Evolutionary conservation across 2,113 vertebrate genomes (phyloP).

Genomic region (Hyperopisus bebe): DNA sequence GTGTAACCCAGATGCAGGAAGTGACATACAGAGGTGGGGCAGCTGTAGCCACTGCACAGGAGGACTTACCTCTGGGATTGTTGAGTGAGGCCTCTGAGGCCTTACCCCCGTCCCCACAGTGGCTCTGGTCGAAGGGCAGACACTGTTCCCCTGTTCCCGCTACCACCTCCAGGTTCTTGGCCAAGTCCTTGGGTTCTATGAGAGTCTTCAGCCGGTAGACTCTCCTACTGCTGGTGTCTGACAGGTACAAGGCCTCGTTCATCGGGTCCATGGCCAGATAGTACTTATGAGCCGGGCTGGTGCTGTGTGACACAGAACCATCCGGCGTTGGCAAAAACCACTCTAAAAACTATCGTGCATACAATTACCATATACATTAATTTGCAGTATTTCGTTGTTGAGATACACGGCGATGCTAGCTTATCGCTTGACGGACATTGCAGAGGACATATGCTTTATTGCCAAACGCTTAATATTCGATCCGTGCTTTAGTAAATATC

Average conservation of each 20-base stretch:
- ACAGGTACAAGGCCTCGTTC: conserved; percentile 86
- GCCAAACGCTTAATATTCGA: neutral
- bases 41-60: neutral
- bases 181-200: conserved; percentile 80
- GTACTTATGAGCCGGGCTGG: conserved; percentile 94
- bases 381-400: neutral
- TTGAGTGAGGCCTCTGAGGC: conserved; percentile 86
- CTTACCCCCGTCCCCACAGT: conserved; percentile 89
- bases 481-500: neutral
- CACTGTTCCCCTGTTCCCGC: conserved; percentile 95
- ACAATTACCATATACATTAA: neutral
- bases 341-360: neutral
- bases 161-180: conserved; percentile 88
- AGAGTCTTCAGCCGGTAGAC: conserved; percentile 87
- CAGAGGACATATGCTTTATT: neutral
- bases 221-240: conserved; percentile 89
- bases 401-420: neutral
- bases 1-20: neutral
- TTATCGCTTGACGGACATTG: neutral
- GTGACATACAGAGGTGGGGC: neutral
- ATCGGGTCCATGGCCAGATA: conserved; percentile 92
- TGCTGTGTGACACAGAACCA: conserved; percentile 60
- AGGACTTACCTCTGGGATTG: conserved; percentile 83
- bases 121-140: conserved; percentile 91
- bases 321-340: neutral